A percentile compares a stretch with the other conserved stretches of the same genome.
These are phyloP conservation scores for Aurelia sp. DNA, from an alignment of 30 jellyfish, hydroid and myxozoan genomes.

Conservation along the genomic window DNA sequence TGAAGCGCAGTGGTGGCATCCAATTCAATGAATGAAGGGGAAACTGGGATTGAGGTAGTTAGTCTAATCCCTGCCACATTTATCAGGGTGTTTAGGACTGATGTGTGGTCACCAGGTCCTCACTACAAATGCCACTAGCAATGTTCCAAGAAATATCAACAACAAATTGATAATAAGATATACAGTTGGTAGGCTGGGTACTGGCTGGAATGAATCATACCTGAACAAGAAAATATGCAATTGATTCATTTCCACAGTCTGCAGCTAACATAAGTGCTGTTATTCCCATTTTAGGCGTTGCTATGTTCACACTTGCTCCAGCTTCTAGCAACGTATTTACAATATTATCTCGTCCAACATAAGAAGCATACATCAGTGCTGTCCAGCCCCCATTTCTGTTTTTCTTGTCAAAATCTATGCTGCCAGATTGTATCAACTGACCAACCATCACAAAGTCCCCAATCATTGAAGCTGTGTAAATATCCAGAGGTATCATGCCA, in stretches of 20 bases:
- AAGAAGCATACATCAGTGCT: conserved; percentile 95
- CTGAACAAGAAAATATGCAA: conserved; percentile 86
- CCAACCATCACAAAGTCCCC: conserved; percentile 87
- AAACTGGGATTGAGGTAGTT: too few relatives aligned
- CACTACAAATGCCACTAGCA: too few relatives aligned
- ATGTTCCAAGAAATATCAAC: too few relatives aligned
- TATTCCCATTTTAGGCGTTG: conserved; percentile 59
- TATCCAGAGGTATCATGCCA: conserved; percentile 74
- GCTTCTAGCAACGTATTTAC: conserved; percentile 82
- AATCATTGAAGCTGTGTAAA: conserved; percentile 89
- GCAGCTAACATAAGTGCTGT: conserved; percentile 96
- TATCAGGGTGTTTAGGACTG: too few relatives aligned
- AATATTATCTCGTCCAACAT: conserved; percentile 89
- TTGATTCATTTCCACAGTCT: conserved; percentile 94
- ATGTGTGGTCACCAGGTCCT: too few relatives aligned
- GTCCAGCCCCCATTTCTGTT: conserved; percentile 95
- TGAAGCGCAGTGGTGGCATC: too few relatives aligned
- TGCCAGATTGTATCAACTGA: conserved; percentile 33
- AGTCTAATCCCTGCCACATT: too few relatives aligned
- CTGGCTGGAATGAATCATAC: conserved; percentile 16
- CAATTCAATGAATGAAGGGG: too few relatives aligned
- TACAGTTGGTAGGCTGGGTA: too few relatives aligned
- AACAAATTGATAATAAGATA: too few relatives aligned
- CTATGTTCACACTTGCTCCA: conserved; percentile 68
- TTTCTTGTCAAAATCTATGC: conserved; percentile 49